Conservation (phyloP, 2,113 vertebrate genomes). For the Spheniscus mendiculus region DNA sequence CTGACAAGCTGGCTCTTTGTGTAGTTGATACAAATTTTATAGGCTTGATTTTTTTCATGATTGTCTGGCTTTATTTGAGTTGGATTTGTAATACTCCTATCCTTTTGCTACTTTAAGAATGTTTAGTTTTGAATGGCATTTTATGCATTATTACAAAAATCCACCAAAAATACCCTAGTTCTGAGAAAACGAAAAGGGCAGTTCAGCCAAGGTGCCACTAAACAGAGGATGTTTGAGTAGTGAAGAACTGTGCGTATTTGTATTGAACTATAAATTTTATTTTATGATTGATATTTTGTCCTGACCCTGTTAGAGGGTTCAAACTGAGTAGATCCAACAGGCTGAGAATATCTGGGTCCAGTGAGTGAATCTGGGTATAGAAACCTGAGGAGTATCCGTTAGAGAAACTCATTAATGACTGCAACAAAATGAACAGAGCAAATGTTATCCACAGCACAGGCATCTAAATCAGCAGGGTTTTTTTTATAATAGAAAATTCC, state of each 20-base stretch:
- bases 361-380: neutral
- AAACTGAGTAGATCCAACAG: neutral
- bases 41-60: neutral
- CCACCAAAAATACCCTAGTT: neutral
- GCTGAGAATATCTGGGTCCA: neutral
- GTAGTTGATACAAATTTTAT: neutral
- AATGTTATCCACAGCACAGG: neutral
- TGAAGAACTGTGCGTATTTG: neutral
- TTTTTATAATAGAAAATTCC: neutral
- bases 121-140: neutral
- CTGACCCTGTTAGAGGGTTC: neutral
- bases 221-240: neutral
- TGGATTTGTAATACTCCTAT: neutral
- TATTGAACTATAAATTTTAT: neutral
- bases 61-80: neutral
- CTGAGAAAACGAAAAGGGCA: neutral
- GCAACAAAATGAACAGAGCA: neutral
- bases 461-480: neutral
- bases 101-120: neutral
- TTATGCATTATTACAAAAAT: neutral
- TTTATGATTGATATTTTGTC: neutral
- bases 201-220: neutral
- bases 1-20: neutral
- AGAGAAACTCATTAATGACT: neutral
- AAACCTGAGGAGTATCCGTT: neutral